A percentile compares a stretch with the other conserved stretches of the same genome.
These are phyloP conservation scores for Nanger granti DNA, from an alignment of 2,113 vertebrate genomes.

Conservation along the genomic window DNA sequence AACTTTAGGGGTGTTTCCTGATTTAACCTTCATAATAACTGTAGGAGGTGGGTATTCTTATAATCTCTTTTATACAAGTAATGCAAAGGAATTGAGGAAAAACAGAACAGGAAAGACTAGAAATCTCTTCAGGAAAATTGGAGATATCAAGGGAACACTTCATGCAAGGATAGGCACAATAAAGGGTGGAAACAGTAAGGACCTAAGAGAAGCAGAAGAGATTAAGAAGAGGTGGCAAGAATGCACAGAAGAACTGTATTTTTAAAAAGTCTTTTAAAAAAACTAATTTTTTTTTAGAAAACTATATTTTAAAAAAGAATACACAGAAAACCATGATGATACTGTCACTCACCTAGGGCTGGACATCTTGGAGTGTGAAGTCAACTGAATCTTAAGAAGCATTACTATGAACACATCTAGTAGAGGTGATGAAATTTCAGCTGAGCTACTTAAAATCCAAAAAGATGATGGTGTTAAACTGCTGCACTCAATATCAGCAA, in stretches of 20 bases:
- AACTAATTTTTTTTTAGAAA: background rate
- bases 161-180: background rate
- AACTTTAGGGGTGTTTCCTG: background rate
- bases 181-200: fast-evolving
- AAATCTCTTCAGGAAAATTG: background rate
- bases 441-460: background rate
- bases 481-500: background rate
- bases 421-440: background rate
- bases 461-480: background rate
- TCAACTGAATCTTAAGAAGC: background rate
- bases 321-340: background rate
- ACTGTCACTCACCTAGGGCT: background rate
- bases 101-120: background rate
- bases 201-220: background rate
- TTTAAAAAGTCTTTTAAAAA: background rate
- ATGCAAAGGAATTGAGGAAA: background rate
- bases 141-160: background rate
- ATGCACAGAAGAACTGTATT: background rate
- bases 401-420: background rate
- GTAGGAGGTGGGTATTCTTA: background rate
- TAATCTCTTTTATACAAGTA: background rate
- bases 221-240: background rate
- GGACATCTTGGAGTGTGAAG: background rate
- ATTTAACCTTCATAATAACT: background rate
- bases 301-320: background rate